phyloP scores from a whole-genome alignment of 2,888 invertebrate species.

The Drosophila picticornis region DNA sequence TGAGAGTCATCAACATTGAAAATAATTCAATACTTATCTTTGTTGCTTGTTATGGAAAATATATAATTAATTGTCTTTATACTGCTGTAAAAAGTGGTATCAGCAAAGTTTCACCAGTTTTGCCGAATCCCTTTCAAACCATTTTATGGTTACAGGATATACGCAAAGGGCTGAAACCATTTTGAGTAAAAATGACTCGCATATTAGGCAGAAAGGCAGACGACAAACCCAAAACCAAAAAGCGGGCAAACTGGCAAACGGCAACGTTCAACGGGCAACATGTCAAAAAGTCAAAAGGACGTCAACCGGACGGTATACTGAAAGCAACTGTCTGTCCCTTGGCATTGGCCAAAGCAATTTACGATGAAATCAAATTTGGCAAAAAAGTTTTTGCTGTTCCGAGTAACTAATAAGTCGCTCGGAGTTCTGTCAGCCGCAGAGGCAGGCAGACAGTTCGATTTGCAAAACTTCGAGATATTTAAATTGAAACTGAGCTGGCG shows the following conservation, averaged over 20 bases:
- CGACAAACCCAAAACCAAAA: conserved; percentile 15
- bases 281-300: conserved; percentile 51
- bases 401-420: conserved; percentile 39
- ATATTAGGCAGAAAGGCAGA: conserved; percentile 32
- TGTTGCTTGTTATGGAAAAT: neutral
- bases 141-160: conserved; percentile 1
- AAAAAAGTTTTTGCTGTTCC: conserved; percentile 42
- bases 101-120: neutral
- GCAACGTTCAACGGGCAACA: conserved; percentile 12
- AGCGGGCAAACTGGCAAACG: conserved; percentile 1
- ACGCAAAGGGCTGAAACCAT: conserved; percentile 13
- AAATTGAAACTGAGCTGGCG: conserved; percentile 3
- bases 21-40: neutral
- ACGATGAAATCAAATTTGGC: conserved; percentile 67
- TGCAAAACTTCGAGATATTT: conserved; percentile 13
- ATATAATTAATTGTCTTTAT: neutral
- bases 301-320: conserved; percentile 38
- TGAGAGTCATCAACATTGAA: neutral
- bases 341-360: conserved; percentile 42
- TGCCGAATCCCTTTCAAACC: neutral
- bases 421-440: conserved; percentile 7
- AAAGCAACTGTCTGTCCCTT: conserved; percentile 29
- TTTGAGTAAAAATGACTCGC: conserved; percentile 26
- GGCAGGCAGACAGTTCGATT: conserved; percentile 24
- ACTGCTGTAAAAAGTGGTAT: neutral